Conservation (phyloP, 2,888 invertebrate species). For the Pseudolycoriella hygida region DNA sequence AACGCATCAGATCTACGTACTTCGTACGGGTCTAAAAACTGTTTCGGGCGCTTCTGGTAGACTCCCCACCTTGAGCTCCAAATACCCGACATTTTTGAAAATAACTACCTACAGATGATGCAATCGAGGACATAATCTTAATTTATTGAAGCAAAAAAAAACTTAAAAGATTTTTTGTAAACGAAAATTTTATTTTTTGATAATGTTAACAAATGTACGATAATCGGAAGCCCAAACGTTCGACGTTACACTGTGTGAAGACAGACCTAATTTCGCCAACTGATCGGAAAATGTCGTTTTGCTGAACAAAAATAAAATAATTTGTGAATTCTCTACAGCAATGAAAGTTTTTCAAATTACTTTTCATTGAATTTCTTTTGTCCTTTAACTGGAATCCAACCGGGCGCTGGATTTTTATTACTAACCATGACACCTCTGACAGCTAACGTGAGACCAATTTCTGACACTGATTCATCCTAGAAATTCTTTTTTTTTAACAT, state of each 20-base stretch:
- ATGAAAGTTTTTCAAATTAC: neutral
- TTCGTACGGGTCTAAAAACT: too few relatives aligned
- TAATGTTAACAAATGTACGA: conserved; percentile 9
- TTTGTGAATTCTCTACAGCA: neutral
- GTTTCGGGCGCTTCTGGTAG: too few relatives aligned
- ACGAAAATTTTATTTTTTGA: neutral
- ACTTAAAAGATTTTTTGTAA: too few relatives aligned
- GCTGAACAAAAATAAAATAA: too few relatives aligned
- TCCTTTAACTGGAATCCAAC: conserved; percentile 57
- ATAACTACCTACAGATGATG: too few relatives aligned
- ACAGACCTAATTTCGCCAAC: too few relatives aligned
- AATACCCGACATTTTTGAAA: too few relatives aligned
- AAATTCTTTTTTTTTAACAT: conserved; percentile 1
- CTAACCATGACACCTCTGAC: conserved; percentile 53
- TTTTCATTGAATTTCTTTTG: conserved; percentile 9
- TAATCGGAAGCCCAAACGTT: conserved; percentile 9
- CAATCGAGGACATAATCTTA: too few relatives aligned
- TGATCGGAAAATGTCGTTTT: too few relatives aligned
- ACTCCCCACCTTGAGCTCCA: too few relatives aligned
- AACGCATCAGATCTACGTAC: too few relatives aligned
- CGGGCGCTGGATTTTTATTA: conserved; percentile 46
- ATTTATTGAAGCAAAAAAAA: too few relatives aligned
- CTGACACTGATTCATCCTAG: neutral
- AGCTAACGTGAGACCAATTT: conserved; percentile 41
- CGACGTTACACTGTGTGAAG: neutral